Evolutionary conservation across 2,113 vertebrate species (phyloP).

Genomic region (Gallinago media): DNA sequence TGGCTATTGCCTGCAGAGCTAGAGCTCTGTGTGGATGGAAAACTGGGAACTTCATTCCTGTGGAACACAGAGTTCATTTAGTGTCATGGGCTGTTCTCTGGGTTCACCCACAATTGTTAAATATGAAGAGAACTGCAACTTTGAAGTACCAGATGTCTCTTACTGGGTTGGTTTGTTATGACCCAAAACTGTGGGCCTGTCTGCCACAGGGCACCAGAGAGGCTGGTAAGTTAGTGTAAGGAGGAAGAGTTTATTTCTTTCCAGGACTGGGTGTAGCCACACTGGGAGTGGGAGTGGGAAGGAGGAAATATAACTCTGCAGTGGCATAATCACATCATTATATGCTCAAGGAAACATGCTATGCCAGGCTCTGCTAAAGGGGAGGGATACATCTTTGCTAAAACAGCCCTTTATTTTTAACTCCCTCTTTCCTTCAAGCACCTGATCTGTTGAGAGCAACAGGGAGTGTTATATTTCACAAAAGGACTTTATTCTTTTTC

Average conservation of each 20-base stretch:
- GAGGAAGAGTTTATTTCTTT: background rate
- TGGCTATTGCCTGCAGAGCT: background rate
- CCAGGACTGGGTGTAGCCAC: background rate
- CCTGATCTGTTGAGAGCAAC: background rate
- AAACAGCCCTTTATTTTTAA: background rate
- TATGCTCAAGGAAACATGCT: background rate
- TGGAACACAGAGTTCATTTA: background rate
- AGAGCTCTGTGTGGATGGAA: background rate
- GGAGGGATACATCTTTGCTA: background rate
- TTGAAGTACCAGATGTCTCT: background rate
- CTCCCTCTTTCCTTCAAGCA: background rate
- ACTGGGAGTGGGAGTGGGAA: background rate
- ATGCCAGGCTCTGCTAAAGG: background rate
- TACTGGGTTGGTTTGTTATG: background rate
- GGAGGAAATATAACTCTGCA: background rate
- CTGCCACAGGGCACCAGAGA: background rate
- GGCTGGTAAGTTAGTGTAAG: background rate
- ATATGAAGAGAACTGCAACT: background rate
- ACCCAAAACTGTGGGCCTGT: background rate
- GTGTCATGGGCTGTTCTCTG: background rate
- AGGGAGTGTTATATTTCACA: background rate
- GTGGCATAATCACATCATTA: background rate
- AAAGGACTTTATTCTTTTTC: background rate
- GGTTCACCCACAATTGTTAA: background rate
- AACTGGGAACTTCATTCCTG: background rate